Evolutionary conservation across 2,797 vertebrate genomes (phyloP), one percentile per base, ranked within the genome.

Genomic region (Eremophila alpestris): DNA sequence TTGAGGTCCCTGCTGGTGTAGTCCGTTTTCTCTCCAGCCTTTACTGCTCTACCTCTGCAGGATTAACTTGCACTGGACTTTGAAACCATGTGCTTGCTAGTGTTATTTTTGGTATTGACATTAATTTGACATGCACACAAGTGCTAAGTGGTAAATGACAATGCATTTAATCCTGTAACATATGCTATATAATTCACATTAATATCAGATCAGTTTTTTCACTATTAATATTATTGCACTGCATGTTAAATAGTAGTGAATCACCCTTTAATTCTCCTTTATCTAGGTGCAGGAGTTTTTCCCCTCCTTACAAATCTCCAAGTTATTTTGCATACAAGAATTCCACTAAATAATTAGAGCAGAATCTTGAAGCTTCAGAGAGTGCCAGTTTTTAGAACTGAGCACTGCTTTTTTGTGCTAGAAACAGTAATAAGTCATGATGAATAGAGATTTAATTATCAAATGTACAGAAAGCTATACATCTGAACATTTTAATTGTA

Each of bases 51-150:
- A 9, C 10, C 16, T 43, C 22, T 22, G 32, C 29, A 30, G 62
- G 19, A 45, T 67, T 48, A 65, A 40, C 13, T 80, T 96, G 76
- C 18, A 26, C 11, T 67, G 79, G 40, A 24, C 48, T 97, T 89
- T 51, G 64, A 92, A 97, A 89, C n/a, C 9, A 19, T 49, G 70
- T 80, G n/a, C 74, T 97, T 80, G 32, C 76, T 96, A 62, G 21
- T 80, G 87, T 82, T 69, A 32, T 92, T 94, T 73, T 68, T 88
- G 26, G 51, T 95, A 41, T 84, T 59, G 64, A 70, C 36, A 58
- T 90, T 94, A 91, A 89, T 69, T 60, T 90, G 58, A 14, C 22
- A 43, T 19, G 36, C 91, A 94, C 34, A 9, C n/a, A 23, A 45
- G 13, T 87, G 87, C 36, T 93, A 69, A 94, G 67, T 43, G 49